Evolutionary conservation across 1,140 invertebrate genomes (phyloP).

Genomic region (Lethrus apterus): DNA sequence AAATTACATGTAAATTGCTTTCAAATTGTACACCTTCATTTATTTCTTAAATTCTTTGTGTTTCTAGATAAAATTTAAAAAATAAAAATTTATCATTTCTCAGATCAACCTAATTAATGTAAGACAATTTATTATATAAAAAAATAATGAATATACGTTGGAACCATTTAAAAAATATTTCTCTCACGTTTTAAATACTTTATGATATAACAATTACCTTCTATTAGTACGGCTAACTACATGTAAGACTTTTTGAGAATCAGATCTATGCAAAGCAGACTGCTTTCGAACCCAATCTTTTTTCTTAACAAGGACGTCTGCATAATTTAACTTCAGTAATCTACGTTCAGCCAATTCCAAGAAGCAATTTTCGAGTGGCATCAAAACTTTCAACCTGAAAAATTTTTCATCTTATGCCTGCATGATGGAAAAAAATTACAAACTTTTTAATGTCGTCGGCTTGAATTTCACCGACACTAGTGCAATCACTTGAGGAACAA

Average conservation of each 20-base stretch:
- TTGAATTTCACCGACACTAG: slow-evolving; percentile 24
- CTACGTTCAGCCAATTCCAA: slow-evolving; percentile 29
- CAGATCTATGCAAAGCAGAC: slow-evolving; percentile 26
- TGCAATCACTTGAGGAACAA: slow-evolving; percentile 23
- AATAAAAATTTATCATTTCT: too few relatives aligned
- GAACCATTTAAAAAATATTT: too few relatives aligned
- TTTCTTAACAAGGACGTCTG: slow-evolving; percentile 32
- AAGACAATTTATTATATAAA: too few relatives aligned
- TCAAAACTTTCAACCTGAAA: slow-evolving; percentile 34
- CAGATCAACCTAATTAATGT: too few relatives aligned
- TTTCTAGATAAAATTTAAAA: too few relatives aligned
- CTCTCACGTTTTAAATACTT: too few relatives aligned
- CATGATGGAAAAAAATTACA: too few relatives aligned
- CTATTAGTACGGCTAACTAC: slow-evolving; percentile 9
- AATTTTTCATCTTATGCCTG: too few relatives aligned
- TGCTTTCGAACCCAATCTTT: slow-evolving; percentile 34
- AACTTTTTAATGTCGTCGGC: slow-evolving; percentile 35
- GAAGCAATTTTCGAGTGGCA: slow-evolving; percentile 27
- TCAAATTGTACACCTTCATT: too few relatives aligned
- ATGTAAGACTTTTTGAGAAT: slow-evolving; percentile 23
- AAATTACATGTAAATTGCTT: too few relatives aligned
- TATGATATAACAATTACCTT: background rate
- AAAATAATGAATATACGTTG: too few relatives aligned
- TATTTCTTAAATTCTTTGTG: too few relatives aligned
- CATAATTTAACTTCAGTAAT: slow-evolving; percentile 28